phyloP scores from a whole-genome alignment of 2,113 vertebrate species.

The Tyto alba region DNA sequence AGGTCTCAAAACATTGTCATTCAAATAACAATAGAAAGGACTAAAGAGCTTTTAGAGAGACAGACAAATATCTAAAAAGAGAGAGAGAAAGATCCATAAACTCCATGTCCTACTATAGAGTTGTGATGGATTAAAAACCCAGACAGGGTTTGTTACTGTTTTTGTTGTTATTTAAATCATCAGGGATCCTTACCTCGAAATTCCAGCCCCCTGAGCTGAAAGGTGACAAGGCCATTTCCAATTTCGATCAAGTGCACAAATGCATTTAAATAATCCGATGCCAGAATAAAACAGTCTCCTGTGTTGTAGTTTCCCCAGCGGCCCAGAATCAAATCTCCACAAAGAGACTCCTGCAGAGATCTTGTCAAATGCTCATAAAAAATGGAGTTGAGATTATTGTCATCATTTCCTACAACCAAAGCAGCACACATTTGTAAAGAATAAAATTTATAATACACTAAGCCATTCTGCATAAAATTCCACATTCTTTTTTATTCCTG shows the following conservation, averaged over 20 bases:
- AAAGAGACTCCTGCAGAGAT: slow-evolving; percentile 92
- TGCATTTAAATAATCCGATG: slow-evolving; percentile 98
- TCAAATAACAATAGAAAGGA: not conserved
- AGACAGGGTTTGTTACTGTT: not conserved
- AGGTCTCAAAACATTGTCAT: not conserved
- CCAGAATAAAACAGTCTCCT: slow-evolving; percentile 96
- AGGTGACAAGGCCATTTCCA: slow-evolving; percentile 95
- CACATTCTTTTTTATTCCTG: not conserved
- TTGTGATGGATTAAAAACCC: not conserved
- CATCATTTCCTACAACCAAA: slow-evolving; percentile 82
- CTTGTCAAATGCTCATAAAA: slow-evolving; percentile 97
- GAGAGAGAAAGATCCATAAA: not conserved
- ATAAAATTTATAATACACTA: not conserved
- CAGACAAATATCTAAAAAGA: not conserved
- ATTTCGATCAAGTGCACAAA: slow-evolving; percentile 96
- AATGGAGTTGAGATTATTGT: slow-evolving; percentile 96
- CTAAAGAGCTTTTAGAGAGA: not conserved
- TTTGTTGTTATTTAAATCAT: not conserved
- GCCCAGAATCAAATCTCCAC: slow-evolving; percentile 91
- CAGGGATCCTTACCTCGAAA: slow-evolving; percentile 84
- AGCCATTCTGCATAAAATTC: not conserved
- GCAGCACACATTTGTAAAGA: not conserved
- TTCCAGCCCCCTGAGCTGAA: slow-evolving; percentile 96
- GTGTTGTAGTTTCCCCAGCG: slow-evolving; percentile 96
- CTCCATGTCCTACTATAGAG: not conserved